Conservation (phyloP, 2,888 invertebrate species). For the Drosophila picticornis region DNA sequence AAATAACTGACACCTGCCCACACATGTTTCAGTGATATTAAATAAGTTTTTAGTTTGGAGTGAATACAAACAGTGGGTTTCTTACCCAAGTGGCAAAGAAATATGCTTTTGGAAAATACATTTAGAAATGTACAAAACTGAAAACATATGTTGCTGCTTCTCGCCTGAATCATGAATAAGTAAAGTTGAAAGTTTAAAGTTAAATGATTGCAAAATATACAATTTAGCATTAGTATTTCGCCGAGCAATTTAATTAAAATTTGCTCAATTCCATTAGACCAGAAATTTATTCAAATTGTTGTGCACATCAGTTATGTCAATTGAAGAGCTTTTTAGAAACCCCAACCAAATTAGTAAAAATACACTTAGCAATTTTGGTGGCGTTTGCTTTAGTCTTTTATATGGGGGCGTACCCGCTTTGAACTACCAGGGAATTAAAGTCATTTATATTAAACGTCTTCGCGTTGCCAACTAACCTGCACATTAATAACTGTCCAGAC, state of each 20-base stretch:
- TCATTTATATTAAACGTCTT: conserved; percentile 46
- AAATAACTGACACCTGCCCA: conserved; percentile 1
- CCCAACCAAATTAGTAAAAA: neutral
- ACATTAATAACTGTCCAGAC: conserved; percentile 67
- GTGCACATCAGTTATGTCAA: conserved; percentile 15
- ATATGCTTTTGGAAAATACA: neutral
- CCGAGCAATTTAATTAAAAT: neutral
- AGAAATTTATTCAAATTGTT: conserved; percentile 12
- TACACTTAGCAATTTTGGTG: neutral
- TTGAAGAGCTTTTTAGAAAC: neutral
- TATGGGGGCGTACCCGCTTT: conserved; percentile 5
- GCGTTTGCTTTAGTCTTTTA: neutral
- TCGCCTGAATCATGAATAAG: neutral
- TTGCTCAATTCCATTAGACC: too few relatives aligned
- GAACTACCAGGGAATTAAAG: conserved; percentile 39
- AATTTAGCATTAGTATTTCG: too few relatives aligned
- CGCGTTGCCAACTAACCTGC: conserved; percentile 56
- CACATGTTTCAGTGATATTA: conserved; percentile 17
- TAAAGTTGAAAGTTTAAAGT: neutral
- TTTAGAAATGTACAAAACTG: neutral
- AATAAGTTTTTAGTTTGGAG: conserved; percentile 4
- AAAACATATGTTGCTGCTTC: neutral
- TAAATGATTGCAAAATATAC: neutral
- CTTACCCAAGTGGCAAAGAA: neutral
- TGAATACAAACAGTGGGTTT: neutral